Evolutionary conservation across 1,140 invertebrate species (phyloP), one percentile per base, ranked within the genome.

Genomic region (Drosophila eugracilis): DNA sequence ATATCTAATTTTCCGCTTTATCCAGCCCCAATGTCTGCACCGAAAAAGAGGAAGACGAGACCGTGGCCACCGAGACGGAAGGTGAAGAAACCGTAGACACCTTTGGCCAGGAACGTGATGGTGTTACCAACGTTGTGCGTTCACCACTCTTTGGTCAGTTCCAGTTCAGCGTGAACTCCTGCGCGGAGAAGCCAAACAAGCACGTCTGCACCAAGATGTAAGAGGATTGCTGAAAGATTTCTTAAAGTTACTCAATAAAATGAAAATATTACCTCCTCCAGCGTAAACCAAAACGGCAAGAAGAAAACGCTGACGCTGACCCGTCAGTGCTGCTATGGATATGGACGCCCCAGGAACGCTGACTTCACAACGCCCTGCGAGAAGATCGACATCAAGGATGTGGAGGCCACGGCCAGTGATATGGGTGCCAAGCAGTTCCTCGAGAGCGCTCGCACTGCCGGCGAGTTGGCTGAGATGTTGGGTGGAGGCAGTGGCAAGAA

Each of bases 281-380:
- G 94, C 72, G 90, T 93, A 21, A 93, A 93, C 63, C 92, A 93
- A 70, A 93, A 93, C 75, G 93, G 93, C 42, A 92, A 93, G 19
- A 92, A 93, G 69, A 94, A 94, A 85, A 94, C 93, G 15, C 80
- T 93, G 60, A 92, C 92, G 10, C 86, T 94, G 50, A 93, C 92
- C 41, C 93, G 94, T 52, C 93, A 94, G 78, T 95, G 94, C 72
- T 95, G 94, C 73, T 92, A 94, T 63, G 94, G 94, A 15, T 94
- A 92, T 88, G 88, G 92, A 53, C 91, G 93, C 55, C 81, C 92
- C 48, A 78, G 89, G 5, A 92, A 91, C 22, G 89, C 91, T 12
- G 88, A 88, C 74, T 91, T 75, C 90, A 91, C 63, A 93, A 93
- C 84, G 71, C 88, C 67, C 37, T 91, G 91, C 52, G 92, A 93